These are phyloP conservation scores for Psittacula derbiana DNA, from an alignment of 2,797 vertebrate genomes.

Conservation along the genomic window DNA sequence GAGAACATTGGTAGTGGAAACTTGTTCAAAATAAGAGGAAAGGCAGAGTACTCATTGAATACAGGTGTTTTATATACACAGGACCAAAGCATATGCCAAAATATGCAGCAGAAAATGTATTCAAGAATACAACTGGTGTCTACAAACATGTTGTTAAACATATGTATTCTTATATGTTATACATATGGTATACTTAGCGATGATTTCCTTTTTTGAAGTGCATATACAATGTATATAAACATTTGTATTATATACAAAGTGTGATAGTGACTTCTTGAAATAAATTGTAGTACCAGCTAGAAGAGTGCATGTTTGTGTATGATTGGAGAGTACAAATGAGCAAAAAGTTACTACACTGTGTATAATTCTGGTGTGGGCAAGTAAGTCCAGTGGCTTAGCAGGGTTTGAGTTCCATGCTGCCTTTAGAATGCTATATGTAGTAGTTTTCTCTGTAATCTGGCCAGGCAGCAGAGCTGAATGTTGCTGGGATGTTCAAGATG, in stretches of 20 bases:
- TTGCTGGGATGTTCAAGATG: not conserved
- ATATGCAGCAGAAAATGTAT: not conserved
- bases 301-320: not conserved
- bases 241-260: conserved; percentile 1
- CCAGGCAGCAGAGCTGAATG: not conserved
- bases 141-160: not conserved
- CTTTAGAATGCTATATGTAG: not conserved
- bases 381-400: not conserved
- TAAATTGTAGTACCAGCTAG: not conserved
- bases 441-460: not conserved
- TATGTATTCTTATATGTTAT: conserved; percentile 41
- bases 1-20: not conserved
- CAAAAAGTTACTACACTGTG: not conserved
- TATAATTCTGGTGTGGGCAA: not conserved
- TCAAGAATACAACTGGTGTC: not conserved
- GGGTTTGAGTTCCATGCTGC: not conserved
- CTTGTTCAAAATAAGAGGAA: not conserved
- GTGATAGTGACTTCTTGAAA: not conserved
- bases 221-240: conserved; percentile 31
- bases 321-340: not conserved
- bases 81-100: not conserved
- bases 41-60: not conserved
- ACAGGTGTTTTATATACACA: not conserved
- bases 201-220: not conserved
- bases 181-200: conserved; percentile 22